Base-by-base conservation (phyloP, 2,797 vertebrate species). In the Dermochelys coriacea region DNA sequence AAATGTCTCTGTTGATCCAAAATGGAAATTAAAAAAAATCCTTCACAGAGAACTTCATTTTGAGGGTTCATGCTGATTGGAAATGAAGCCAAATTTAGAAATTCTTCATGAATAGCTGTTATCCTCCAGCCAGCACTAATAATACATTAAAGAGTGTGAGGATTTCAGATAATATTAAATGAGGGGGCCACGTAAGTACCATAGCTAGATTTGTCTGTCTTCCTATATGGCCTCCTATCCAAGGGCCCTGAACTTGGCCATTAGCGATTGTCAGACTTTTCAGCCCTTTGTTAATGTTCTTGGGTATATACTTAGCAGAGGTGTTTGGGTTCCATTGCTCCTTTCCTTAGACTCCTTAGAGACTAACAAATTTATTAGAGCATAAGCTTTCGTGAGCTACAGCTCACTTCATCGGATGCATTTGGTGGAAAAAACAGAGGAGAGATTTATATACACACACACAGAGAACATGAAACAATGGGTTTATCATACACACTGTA, bases 181-280 rank as follows among this genome's bases (percentile, higher is more conserved):
- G 10, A 7, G 15, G 18, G 31, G 34, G n/a, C 16, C 64, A 37
- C 5, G 5, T 71, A 71, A 71, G 10, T 37, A 37, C 64, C 19
- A 23, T 18, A 21, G 19, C n/a, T 71, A 23, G n/a, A 71, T 71
- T 71, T 75, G 27, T 47, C 25, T 64, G 19, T 57, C 79, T 55
- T 41, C 85, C 82, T 81, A 0, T 0, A 19, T 68, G n/a, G n/a
- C 64, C 18, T 68, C n/a, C n/a, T 71, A 71, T 6, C n/a, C 8
- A 10, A 37, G 19, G 64, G 21, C 4, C 41, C 37, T 31, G 81
- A 0, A 6, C 16, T 82, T 64, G 54, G 57, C 8, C 47, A 50
- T 2, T 3, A 31, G 1, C 0, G 4, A 50, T 59, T 79, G 50
- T 68, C 25, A 23, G n/a, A 71, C 18, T 71, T 12, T n/a, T 29